Evolutionary conservation across 1,140 invertebrate species (phyloP), one percentile per base, ranked within the genome.

Genomic region (Formica selysi): DNA sequence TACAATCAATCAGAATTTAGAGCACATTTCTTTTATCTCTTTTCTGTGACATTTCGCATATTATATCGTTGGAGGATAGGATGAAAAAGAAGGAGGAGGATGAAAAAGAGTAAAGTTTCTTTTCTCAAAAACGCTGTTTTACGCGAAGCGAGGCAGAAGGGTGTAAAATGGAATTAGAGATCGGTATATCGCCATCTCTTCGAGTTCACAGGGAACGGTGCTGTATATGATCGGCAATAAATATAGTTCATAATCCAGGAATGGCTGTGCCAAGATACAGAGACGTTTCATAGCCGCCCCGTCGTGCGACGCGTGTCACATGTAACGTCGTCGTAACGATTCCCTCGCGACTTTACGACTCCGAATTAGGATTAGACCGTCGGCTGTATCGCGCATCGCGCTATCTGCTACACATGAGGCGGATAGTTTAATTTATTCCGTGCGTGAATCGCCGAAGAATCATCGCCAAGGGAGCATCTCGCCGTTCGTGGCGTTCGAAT

Each of bases 181-280:
- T 89, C 78, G 67, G 74, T 87, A 76, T 76, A 86, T 86, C 73
- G 87, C 22, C 48, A 7, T 73, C 32, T 74, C 59, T 41, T 51
- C 78, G 64, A 79, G 7, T 65, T 81, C 22, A 38, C 78, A 57
- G 83, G 59, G 51, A 61, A 79, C 83, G 57, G 38, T 59, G 32
- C 67, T 74, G 61, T 86, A 51, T 51, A 83, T 36, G 79, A 91
- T 88, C 76, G 81, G 76, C 80, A 91, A 94, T 94, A 92, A 94
- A 93, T 94, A 91, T 91, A 79, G 85, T 90, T 92, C 88, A 87
- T 92, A 94, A 94, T 93, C 93, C 91, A 91, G 89, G 91, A 91
- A 93, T 93, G 92, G 93, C 86, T 83, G 84, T 41, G 68, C 70
- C 70, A 92, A 93, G 92, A 94, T 94, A 93, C 87, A 92, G 90